phyloP scores from a whole-genome alignment of 2,888 invertebrate species.

The Sinhomidia bicolor region DNA sequence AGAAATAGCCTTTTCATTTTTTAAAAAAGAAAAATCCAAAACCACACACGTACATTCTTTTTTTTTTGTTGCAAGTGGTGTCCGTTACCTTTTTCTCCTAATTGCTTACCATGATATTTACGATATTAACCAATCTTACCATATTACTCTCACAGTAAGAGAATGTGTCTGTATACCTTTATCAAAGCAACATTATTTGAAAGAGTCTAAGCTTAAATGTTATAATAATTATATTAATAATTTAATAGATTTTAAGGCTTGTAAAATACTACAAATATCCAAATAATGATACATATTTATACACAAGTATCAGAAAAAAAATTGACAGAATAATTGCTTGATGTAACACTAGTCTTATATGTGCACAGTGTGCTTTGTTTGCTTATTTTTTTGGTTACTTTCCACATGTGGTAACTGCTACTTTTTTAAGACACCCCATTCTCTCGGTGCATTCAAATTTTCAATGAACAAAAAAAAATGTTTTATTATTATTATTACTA shows the following conservation, averaged over 20 bases:
- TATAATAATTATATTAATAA: not conserved
- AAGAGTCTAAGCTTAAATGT: not conserved
- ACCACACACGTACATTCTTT: not conserved
- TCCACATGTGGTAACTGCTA: not conserved
- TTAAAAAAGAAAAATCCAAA: not conserved
- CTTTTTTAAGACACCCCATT: slow-evolving; percentile 32
- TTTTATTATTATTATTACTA: slow-evolving; percentile 20
- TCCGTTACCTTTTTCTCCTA: slow-evolving; percentile 63
- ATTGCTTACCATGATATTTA: slow-evolving; percentile 63
- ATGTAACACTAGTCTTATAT: slow-evolving; percentile 70
- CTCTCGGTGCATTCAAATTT: slow-evolving; percentile 61
- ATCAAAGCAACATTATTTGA: slow-evolving; percentile 12
- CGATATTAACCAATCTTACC: slow-evolving; percentile 62
- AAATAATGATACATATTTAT: slow-evolving; percentile 19
- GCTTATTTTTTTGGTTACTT: slow-evolving; percentile 63
- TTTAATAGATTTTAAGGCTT: slow-evolving; percentile 54
- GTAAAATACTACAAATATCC: slow-evolving; percentile 19
- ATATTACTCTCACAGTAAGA: slow-evolving; percentile 46
- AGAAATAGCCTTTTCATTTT: slow-evolving; percentile 5
- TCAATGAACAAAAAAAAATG: slow-evolving; percentile 32
- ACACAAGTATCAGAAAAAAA: slow-evolving; percentile 43
- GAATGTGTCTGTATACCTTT: not conserved
- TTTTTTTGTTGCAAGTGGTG: slow-evolving; percentile 45
- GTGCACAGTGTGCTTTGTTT: slow-evolving; percentile 69
- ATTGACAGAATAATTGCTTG: slow-evolving; percentile 63